These are phyloP conservation scores for Pimephales promelas DNA, from an alignment of 2,113 vertebrate genomes.

Conservation along the genomic window DNA sequence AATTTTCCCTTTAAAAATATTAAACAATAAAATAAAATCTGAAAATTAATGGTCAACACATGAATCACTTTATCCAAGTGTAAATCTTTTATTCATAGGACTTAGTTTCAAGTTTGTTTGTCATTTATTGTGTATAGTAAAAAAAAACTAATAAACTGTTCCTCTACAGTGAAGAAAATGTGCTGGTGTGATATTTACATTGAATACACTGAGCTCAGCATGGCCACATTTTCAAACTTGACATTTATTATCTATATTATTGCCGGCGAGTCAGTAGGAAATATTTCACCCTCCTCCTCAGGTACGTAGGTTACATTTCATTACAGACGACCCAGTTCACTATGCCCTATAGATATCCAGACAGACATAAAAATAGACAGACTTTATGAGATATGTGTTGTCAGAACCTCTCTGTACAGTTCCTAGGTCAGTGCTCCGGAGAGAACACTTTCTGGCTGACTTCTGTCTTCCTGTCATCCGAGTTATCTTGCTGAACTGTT, in stretches of 20 bases:
- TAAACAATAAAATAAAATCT: background rate
- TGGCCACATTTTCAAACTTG: background rate
- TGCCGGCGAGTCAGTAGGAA: background rate
- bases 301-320: background rate
- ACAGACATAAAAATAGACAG: slow-evolving; percentile 21
- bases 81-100: background rate
- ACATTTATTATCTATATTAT: slow-evolving; percentile 16
- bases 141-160: background rate
- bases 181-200: slow-evolving; percentile 11
- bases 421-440: background rate
- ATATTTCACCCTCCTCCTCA: background rate
- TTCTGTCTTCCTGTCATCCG: slow-evolving; percentile 4
- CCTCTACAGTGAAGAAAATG: background rate
- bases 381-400: slow-evolving; percentile 1
- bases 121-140: background rate
- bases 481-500: slow-evolving; percentile 13
- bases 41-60: too few species aligned
- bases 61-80: background rate
- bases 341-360: background rate
- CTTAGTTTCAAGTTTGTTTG: background rate
- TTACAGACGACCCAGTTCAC: slow-evolving; percentile 9
- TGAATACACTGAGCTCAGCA: background rate
- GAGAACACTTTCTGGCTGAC: slow-evolving; percentile 17
- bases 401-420: slow-evolving; percentile 8
- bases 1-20: too few species aligned